phyloP scores from a whole-genome alignment of 2,888 invertebrate species.

The Eupeodes latifasciatus region DNA sequence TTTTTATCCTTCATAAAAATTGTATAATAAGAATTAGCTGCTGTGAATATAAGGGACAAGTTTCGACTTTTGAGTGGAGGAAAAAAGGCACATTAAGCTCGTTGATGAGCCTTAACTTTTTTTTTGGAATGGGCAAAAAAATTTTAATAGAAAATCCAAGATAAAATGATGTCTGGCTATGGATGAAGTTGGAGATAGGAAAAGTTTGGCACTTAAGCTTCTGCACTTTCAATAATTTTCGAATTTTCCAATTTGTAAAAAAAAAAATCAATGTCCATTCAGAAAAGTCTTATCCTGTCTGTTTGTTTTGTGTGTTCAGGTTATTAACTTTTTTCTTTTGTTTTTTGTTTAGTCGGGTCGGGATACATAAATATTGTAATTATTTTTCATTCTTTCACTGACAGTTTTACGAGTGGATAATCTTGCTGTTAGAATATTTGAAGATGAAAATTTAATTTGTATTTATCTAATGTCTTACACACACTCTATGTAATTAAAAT shows the following conservation, averaged over 20 bases:
- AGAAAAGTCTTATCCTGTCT: background rate
- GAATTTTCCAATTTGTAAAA: slow-evolving; percentile 2
- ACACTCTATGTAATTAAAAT: background rate
- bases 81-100: background rate
- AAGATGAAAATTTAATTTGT: background rate
- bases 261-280: slow-evolving; percentile 11
- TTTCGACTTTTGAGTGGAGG: background rate
- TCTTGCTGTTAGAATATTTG: background rate
- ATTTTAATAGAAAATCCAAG: background rate
- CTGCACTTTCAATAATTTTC: slow-evolving; percentile 24
- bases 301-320: background rate
- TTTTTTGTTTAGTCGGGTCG: background rate
- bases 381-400: slow-evolving; percentile 3
- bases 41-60: slow-evolving; percentile 28
- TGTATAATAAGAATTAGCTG: slow-evolving; percentile 44
- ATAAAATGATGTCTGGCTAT: slow-evolving; percentile 19
- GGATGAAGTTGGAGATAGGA: slow-evolving; percentile 39
- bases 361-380: slow-evolving; percentile 22
- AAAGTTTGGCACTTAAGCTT: slow-evolving; percentile 45
- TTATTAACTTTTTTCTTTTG: background rate
- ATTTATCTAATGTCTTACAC: background rate
- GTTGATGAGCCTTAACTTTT: slow-evolving; percentile 22
- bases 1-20: slow-evolving; percentile 49
- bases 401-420: slow-evolving; percentile 6
- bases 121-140: background rate